Evolutionary conservation across 2,113 vertebrate species (phyloP).

Genomic region (Spea multiplicata): DNA sequence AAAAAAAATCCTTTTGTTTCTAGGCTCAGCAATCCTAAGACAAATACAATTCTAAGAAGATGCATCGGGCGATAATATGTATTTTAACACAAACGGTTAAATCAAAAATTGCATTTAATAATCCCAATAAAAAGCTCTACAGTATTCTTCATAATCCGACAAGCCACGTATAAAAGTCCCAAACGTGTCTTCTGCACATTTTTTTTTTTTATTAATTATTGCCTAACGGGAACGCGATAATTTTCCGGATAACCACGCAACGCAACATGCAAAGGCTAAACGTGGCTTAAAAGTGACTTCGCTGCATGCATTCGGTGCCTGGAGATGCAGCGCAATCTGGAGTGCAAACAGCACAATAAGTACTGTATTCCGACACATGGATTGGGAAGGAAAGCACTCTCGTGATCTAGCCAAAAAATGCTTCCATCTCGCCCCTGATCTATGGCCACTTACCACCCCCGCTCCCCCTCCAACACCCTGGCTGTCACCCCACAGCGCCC

Average conservation of each 20-base stretch:
- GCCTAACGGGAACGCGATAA: neutral
- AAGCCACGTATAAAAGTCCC: neutral
- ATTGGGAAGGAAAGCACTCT: neutral
- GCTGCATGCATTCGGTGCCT: no score
- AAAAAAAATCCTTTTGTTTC: no score
- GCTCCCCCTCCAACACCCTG: slow-evolving; percentile 4
- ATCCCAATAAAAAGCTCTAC: no score
- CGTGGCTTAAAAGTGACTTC: neutral
- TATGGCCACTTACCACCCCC: slow-evolving; percentile 25
- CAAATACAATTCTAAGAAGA: no score
- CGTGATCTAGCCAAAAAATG: neutral
- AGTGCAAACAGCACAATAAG: neutral
- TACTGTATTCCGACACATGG: slow-evolving; percentile 15
- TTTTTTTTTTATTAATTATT: slow-evolving; percentile 26
- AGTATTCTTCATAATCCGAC: neutral
- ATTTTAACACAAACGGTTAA: no score
- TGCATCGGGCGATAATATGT: no score
- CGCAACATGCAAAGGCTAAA: slow-evolving; percentile 29
- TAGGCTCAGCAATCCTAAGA: no score
- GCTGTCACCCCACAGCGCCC: slow-evolving; percentile 20
- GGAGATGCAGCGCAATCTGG: neutral
- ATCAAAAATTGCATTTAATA: no score
- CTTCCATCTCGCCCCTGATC: slow-evolving; percentile 17
- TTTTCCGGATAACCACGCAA: neutral
- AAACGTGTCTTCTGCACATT: neutral